These are phyloP conservation scores for Cnemophilus loriae DNA, from an alignment of 2,113 vertebrate species.

Conservation along the genomic window DNA sequence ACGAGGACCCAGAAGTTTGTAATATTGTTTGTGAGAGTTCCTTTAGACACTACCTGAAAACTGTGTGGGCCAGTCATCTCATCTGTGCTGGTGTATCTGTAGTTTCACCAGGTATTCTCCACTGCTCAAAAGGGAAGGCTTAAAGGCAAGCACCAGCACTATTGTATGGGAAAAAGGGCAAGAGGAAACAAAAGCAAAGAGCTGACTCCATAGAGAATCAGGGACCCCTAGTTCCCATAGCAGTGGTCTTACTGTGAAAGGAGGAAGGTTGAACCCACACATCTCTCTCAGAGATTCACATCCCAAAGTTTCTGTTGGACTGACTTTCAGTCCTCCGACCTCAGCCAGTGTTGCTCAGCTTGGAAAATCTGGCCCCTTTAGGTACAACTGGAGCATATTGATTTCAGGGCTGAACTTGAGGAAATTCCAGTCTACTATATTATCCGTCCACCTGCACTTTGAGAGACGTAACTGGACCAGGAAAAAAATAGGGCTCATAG, in stretches of 20 bases:
- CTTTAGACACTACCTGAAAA: background rate
- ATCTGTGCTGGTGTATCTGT: background rate
- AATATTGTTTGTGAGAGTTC: background rate
- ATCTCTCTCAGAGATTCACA: background rate
- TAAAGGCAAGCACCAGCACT: background rate
- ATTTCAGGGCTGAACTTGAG: conserved; percentile 34
- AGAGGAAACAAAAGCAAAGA: background rate
- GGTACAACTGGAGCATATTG: background rate
- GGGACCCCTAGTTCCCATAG: background rate
- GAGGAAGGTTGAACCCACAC: background rate
- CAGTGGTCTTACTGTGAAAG: background rate
- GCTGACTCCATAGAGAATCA: background rate
- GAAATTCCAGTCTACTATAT: conserved; percentile 28
- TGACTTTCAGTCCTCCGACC: background rate
- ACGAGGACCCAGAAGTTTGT: background rate
- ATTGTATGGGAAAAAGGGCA: background rate
- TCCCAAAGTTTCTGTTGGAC: background rate
- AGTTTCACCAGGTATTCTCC: background rate
- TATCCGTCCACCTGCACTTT: background rate
- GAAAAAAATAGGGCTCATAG: background rate
- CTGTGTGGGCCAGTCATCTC: background rate
- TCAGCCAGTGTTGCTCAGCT: background rate
- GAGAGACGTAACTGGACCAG: conserved; percentile 6
- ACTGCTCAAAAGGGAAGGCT: background rate
- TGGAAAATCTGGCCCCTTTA: background rate